phyloP scores from a whole-genome alignment of 2,888 invertebrate species.

The Escarpia spicata region DNA sequence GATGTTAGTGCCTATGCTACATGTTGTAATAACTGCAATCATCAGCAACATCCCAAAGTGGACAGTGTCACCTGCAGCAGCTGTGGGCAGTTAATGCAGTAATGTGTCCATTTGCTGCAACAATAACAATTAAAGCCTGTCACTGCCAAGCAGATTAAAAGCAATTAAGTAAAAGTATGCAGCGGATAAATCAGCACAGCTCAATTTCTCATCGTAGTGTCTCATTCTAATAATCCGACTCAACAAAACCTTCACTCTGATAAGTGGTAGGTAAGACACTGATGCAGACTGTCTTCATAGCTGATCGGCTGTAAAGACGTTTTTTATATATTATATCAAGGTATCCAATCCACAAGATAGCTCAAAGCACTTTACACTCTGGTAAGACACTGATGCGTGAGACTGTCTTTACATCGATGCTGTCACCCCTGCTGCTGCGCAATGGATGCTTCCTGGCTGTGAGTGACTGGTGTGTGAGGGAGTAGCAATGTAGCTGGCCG shows the following conservation, averaged over 20 bases:
- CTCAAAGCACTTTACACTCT: not conserved
- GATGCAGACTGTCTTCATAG: not conserved
- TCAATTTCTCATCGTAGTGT: not conserved
- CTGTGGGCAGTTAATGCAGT: not conserved
- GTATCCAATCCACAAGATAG: too few species aligned
- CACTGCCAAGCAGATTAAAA: not conserved
- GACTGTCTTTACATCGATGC: not conserved
- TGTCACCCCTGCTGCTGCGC: not conserved
- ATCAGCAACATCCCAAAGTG: not conserved
- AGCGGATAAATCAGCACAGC: not conserved
- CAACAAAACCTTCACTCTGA: too few species aligned
- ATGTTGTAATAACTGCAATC: not conserved
- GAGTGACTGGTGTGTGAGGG: not conserved
- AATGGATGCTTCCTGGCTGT: not conserved
- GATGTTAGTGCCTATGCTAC: not conserved
- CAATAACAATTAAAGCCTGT: slow-evolving; percentile 4
- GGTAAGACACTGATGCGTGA: not conserved
- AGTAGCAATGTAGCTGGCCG: not conserved
- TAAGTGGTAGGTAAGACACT: too few species aligned
- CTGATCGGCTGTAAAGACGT: not conserved
- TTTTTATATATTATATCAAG: too few species aligned
- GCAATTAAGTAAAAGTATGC: not conserved
- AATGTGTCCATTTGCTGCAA: not conserved
- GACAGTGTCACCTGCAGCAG: not conserved
- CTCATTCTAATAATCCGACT: not conserved